phyloP scores from a whole-genome alignment of 2,113 vertebrate species.

The Micronisus gabar region DNA sequence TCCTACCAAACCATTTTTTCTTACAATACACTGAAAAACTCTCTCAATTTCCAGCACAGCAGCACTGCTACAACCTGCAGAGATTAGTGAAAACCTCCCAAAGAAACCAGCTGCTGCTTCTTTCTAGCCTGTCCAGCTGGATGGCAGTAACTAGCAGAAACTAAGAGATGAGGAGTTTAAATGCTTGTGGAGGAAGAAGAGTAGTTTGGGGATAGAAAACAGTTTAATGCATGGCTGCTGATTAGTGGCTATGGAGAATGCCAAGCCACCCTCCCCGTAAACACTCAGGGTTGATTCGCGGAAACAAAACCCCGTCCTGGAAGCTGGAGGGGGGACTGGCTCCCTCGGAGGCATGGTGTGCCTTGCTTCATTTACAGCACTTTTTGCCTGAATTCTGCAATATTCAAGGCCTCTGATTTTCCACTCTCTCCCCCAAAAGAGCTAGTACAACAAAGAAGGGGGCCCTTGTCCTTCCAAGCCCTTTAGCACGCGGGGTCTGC shows the following conservation, averaged over 20 bases:
- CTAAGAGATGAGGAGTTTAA: not conserved
- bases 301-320: not conserved
- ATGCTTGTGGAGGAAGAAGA: not conserved
- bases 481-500: fast-evolving
- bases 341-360: fast-evolving
- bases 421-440: not conserved
- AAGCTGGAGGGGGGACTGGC: not conserved
- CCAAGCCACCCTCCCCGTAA: not conserved
- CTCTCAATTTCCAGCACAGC: not conserved
- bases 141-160: not conserved
- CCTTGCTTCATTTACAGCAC: fast-evolving
- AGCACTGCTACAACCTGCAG: not conserved
- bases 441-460: fast-evolving
- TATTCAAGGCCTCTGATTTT: not conserved
- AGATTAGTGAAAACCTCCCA: not conserved
- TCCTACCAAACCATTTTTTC: not conserved
- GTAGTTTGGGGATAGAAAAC: not conserved
- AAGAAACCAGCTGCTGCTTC: not conserved
- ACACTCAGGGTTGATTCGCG: fast-evolving
- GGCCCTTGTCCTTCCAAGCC: not conserved
- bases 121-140: not conserved
- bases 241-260: not conserved
- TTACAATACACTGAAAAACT: not conserved
- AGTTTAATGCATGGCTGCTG: fast-evolving
- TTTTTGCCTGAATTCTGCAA: not conserved